Conservation (phyloP, 92 coral and sea anemone species). For the Porites rus region DNA sequence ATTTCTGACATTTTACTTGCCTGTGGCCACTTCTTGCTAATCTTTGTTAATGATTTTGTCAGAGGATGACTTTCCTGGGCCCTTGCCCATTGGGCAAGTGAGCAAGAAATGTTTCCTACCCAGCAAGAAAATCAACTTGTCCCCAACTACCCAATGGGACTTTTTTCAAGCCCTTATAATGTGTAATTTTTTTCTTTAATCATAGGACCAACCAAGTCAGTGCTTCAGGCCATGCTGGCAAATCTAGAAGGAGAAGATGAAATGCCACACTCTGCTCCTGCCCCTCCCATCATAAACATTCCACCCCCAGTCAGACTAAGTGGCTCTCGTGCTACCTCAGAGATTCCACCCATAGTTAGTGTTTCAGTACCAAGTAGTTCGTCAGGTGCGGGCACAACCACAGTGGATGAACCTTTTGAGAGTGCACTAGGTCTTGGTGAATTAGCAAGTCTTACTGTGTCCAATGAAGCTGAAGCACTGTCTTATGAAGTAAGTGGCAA, state of each 20-base stretch:
- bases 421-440: slow-evolving; percentile 93
- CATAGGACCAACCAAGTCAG: slow-evolving; percentile 92
- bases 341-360: slow-evolving; percentile 94
- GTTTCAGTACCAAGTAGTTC: slow-evolving; percentile 79
- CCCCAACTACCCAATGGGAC: too few species aligned
- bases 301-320: slow-evolving; percentile 93
- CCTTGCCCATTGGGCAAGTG: too few species aligned
- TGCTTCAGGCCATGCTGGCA: slow-evolving; percentile 95
- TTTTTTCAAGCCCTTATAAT: too few species aligned
- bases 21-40: too few species aligned
- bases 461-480: slow-evolving; percentile 96
- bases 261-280: slow-evolving; percentile 70
- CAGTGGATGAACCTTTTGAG: slow-evolving; percentile 83
- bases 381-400: slow-evolving; percentile 62
- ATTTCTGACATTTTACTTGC: too few species aligned
- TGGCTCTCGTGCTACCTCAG: slow-evolving; percentile 93
- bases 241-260: slow-evolving; percentile 95
- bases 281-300: slow-evolving; percentile 72
- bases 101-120: too few species aligned
- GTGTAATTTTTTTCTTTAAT: background rate
- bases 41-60: too few species aligned
- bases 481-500: slow-evolving; percentile 81
- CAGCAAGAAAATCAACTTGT: too few species aligned
- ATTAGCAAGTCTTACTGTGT: slow-evolving; percentile 94
- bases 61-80: too few species aligned